Evolutionary conservation across 2,797 vertebrate species (phyloP), one percentile per base, ranked within the genome.

Genomic region (Micromesistius poutassou): DNA sequence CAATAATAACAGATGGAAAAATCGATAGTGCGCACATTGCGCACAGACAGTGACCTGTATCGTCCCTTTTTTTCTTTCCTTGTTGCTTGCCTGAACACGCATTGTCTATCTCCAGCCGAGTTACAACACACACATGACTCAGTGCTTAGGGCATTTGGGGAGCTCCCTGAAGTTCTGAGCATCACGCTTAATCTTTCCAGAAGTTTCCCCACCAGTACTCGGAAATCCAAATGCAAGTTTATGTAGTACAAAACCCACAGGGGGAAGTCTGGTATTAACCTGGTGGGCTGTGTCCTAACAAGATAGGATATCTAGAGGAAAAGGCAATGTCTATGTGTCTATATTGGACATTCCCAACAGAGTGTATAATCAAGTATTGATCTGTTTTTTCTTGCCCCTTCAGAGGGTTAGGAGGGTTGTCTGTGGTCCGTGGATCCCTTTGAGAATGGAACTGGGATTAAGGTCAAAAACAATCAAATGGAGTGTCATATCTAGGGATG

Each of bases 71-170:
- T 36, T 3, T 35, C 28, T 70, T 68, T 25, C 31, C 19, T 10
- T 10, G 30, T 30, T 16, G 30, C 30, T 5, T 71, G 70, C 19
- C 6, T 0, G 1, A 30, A 71, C 31, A 30, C 19, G 70, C 14
- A 30, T 30, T 70, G 10, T 13, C 68, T 30, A 19, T 25, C 22
- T 9, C 9, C 55, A 62, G 22, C 16, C 62, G 62, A 68, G n/a
- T 71, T 30, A 33, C 28, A 19, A 71, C 30, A 33, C 80, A 78
- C 40, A 71, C 13, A 31, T 89, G 86, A 90, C 73, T 85, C 84
- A 83, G 28, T 8, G 19, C 30, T 89, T 79, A 87, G 3, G 85
- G 70, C 88, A 91, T 68, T 38, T 36, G 3, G 76, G 62, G 74
- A 88, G 75, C 30, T 84, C 71, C 80, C 83, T 78, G 1, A 38